phyloP scores from a whole-genome alignment of 2,797 vertebrate genomes.

The Serranus cabrilla region DNA sequence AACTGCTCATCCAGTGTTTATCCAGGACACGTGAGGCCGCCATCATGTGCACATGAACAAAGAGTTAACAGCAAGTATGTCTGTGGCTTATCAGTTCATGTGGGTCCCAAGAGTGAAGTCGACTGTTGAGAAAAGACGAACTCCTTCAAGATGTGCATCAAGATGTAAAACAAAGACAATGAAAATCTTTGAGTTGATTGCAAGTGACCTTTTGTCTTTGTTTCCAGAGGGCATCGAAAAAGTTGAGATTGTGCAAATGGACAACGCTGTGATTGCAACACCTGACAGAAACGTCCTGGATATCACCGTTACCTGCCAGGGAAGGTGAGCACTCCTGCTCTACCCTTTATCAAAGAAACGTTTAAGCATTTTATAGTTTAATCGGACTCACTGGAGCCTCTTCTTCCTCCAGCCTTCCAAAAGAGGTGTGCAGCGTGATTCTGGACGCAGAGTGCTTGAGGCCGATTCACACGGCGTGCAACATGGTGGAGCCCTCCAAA shows the following conservation, averaged over 20 bases:
- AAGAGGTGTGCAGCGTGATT: slow-evolving; percentile 92
- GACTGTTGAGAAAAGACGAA: too few species aligned
- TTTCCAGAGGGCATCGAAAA: slow-evolving; percentile 92
- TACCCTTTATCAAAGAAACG: neutral
- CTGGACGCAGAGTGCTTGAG: slow-evolving; percentile 88
- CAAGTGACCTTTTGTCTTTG: neutral
- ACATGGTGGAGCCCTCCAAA: slow-evolving; percentile 84
- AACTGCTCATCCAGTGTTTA: too few species aligned
- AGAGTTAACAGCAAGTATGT: too few species aligned
- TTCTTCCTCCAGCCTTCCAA: slow-evolving; percentile 85
- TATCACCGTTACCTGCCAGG: slow-evolving; percentile 92
- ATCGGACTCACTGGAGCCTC: neutral
- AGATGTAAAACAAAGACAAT: neutral
- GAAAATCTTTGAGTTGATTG: neutral
- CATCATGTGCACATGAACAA: too few species aligned
- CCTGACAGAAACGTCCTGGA: slow-evolving; percentile 86
- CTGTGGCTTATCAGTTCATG: too few species aligned
- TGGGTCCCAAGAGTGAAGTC: too few species aligned
- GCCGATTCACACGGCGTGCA: slow-evolving; percentile 87
- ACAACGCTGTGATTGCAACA: slow-evolving; percentile 73
- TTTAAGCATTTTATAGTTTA: neutral
- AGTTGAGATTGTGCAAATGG: slow-evolving; percentile 90
- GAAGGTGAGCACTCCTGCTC: slow-evolving; percentile 84
- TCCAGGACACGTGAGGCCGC: too few species aligned
- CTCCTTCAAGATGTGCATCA: neutral